phyloP scores from a whole-genome alignment of 2,888 invertebrate genomes.

The Phyto melanocephala region DNA sequence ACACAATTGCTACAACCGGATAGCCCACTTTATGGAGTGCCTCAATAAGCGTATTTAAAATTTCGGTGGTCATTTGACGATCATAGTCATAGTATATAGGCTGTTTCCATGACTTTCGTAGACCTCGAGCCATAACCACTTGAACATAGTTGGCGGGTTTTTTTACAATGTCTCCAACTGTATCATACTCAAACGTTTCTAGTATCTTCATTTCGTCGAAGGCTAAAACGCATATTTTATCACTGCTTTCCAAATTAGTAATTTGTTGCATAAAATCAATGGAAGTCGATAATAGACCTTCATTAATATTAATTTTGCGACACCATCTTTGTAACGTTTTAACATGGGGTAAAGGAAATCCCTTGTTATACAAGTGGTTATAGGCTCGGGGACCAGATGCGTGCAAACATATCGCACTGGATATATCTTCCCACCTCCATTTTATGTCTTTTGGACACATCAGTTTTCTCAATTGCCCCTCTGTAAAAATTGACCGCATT shows the following conservation, averaged over 20 bases:
- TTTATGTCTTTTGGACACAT: not conserved
- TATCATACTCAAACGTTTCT: not conserved
- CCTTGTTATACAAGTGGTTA: too few relatives aligned
- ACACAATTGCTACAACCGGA: conserved; percentile 21
- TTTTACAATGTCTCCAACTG: not conserved
- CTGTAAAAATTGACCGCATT: not conserved
- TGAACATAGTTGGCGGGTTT: not conserved
- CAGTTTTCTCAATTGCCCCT: not conserved
- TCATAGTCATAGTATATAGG: not conserved
- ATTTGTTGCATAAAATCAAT: not conserved
- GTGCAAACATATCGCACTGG: not conserved
- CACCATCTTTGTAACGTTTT: not conserved
- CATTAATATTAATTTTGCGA: not conserved
- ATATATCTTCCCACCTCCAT: not conserved
- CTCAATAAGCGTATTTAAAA: not conserved
- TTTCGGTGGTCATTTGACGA: not conserved
- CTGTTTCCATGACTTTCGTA: conserved; percentile 6
- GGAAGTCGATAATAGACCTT: not conserved
- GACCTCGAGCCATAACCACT: not conserved
- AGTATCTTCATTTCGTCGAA: not conserved
- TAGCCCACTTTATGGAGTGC: not conserved
- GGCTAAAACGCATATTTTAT: not conserved
- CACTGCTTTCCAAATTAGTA: not conserved
- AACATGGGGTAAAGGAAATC: not conserved
- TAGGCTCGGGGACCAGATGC: not conserved